Base-by-base conservation (phyloP, 2,888 invertebrate genomes). In the Atrina japonica region DNA sequence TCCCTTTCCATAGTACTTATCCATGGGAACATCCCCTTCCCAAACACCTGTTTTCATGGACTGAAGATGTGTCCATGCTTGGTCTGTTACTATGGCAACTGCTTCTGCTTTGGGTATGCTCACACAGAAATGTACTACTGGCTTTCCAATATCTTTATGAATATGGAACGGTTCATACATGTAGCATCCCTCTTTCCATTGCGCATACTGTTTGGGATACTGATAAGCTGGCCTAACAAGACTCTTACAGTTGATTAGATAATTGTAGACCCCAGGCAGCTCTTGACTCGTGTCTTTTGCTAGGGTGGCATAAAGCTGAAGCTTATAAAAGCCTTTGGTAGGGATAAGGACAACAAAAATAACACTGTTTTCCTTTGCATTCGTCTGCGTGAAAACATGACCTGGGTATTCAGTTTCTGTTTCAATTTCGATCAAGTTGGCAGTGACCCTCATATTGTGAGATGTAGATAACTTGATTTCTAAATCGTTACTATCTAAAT, bases 181-280 rank as follows among this genome's bases (percentile, higher is more conserved):
- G 83, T 79, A 88, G 77, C 91, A 91, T 7, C 90, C 91, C 67
- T 91, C 90, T 78, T 90, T 91, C 91, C 91, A 91, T 76, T 90
- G 90, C 23, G 89, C 89, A 56, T 90, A 91, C 82, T 91, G 91
- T 77, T 90, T 89, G 29, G 91, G 91, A 87, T 87, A 91, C 25
- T 88, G 85, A 45, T 80, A 75, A 11, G 82, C 80, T 25, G 74
- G 70, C 66, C 83, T 78, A 7, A 81, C 82, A 11, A 85, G 64
- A 43, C 75, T 78, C 70, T 78, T 77, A 67, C 89, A 89, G 79
- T 88, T 86, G 79, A 90, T 86, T 70, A 90, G 84, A 77, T 90
- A 90, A 82, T 90, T 90, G 82, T 87, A 90, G n/a, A 90, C 89
- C 3, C 90, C 90, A 6, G 90, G 90, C 45, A 90, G 79, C 68